phyloP scores from a whole-genome alignment of 2,888 invertebrate species.

The Thecophora atra region DNA sequence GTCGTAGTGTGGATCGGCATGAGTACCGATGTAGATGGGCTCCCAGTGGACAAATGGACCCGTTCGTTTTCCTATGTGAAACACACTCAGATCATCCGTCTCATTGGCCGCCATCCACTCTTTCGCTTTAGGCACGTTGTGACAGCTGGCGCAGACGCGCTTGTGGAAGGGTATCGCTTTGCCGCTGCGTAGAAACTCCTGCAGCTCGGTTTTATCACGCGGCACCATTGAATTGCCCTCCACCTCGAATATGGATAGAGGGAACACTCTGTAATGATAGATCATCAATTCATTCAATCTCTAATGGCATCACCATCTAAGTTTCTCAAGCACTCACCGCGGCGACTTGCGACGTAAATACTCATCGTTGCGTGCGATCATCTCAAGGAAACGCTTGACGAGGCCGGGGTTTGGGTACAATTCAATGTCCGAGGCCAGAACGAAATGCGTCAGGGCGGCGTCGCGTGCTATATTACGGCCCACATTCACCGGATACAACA shows the following conservation, averaged over 20 bases:
- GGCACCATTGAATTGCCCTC: slow-evolving; percentile 74
- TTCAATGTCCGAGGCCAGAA: slow-evolving; percentile 89
- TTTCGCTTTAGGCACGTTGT: slow-evolving; percentile 84
- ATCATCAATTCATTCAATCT: slow-evolving; percentile 39
- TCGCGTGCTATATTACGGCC: slow-evolving; percentile 90
- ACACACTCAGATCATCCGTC: slow-evolving; percentile 77
- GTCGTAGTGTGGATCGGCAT: slow-evolving; percentile 87
- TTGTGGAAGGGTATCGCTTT: slow-evolving; percentile 92
- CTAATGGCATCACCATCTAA: too few species aligned
- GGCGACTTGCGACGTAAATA: slow-evolving; percentile 72
- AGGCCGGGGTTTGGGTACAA: slow-evolving; percentile 87
- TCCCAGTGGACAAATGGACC: slow-evolving; percentile 88
- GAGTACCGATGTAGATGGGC: slow-evolving; percentile 92
- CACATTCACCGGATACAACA: slow-evolving; percentile 90
- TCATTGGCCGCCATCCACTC: slow-evolving; percentile 84
- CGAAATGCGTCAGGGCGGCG: slow-evolving; percentile 81
- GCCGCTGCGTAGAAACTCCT: slow-evolving; percentile 78
- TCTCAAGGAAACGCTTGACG: slow-evolving; percentile 82
- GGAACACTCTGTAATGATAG: slow-evolving; percentile 77
- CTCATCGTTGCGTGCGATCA: slow-evolving; percentile 79
- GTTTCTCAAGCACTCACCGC: slow-evolving; percentile 61
- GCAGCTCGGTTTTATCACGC: slow-evolving; percentile 77
- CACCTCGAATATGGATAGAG: slow-evolving; percentile 89
- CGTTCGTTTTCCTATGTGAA: slow-evolving; percentile 82
- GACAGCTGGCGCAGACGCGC: slow-evolving; percentile 87